Conservation (phyloP, 2,888 invertebrate species). For the Chouioia cunea region DNA sequence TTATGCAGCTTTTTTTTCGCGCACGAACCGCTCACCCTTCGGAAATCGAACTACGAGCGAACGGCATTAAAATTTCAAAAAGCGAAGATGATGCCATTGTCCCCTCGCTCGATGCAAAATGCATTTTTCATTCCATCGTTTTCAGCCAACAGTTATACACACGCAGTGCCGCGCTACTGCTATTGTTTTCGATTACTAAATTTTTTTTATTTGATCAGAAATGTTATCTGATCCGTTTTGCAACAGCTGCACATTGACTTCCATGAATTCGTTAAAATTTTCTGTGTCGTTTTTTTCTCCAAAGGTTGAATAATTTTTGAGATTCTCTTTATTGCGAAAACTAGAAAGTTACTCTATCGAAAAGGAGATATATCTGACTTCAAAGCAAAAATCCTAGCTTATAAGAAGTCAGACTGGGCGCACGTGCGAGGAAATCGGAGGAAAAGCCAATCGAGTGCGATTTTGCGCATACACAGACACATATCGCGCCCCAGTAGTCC, state of each 20-base stretch:
- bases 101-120: conserved; percentile 55
- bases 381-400: too few relatives aligned
- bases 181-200: too few relatives aligned
- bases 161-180: background rate
- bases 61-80: conserved; percentile 66
- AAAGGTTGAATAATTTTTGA: too few relatives aligned
- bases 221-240: conserved; percentile 5
- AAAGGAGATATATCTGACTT: background rate
- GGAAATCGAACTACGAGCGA: conserved; percentile 50
- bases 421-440: conserved; percentile 33
- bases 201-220: conserved; percentile 16
- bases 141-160: background rate
- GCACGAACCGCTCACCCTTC: conserved; percentile 29
- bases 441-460: conserved; percentile 41
- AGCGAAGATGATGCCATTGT: conserved; percentile 42
- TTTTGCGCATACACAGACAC: conserved; percentile 18
- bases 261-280: too few relatives aligned
- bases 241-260: too few relatives aligned
- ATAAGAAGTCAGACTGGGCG: background rate
- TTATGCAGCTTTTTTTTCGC: conserved; percentile 55
- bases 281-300: too few relatives aligned
- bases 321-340: too few relatives aligned
- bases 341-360: too few relatives aligned
- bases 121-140: conserved; percentile 52
- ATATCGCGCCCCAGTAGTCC: conserved; percentile 21